These are phyloP conservation scores for Macrocentrus cingulum DNA, from an alignment of 1,140 invertebrate species.

Conservation along the genomic window DNA sequence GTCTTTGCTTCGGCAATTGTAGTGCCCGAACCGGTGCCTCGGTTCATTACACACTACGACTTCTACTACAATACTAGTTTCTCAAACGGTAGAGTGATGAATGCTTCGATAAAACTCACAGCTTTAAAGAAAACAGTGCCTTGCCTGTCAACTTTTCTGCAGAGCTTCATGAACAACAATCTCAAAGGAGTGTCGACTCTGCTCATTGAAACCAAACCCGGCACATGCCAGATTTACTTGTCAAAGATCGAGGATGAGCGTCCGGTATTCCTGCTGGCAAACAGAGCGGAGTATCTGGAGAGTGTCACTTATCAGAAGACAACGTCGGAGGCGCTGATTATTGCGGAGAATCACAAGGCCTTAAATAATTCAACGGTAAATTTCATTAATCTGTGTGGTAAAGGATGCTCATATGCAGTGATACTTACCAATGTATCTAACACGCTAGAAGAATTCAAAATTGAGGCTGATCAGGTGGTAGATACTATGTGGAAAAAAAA, in stretches of 20 bases:
- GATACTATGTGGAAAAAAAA: slow-evolving; percentile 32
- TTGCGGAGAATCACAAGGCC: slow-evolving; percentile 28
- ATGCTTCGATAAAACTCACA: neutral
- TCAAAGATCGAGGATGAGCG: slow-evolving; percentile 12
- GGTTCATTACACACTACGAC: too few species aligned
- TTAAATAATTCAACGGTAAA: slow-evolving; percentile 18
- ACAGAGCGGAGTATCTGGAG: neutral
- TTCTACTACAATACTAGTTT: too few species aligned
- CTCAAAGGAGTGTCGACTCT: slow-evolving; percentile 16
- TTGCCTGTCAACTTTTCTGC: slow-evolving; percentile 30
- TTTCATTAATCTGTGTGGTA: slow-evolving; percentile 33
- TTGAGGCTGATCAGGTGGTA: slow-evolving; percentile 20
- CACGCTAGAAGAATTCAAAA: slow-evolving; percentile 33
- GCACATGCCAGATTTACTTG: slow-evolving; percentile 12
- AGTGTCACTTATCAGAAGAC: neutral
- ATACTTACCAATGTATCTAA: slow-evolving; percentile 29
- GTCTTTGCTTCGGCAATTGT: slow-evolving; percentile 1
- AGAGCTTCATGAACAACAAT: slow-evolving; percentile 11
- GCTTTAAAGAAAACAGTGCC: slow-evolving; percentile 3
- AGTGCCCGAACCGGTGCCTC: neutral
- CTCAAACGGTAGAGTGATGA: neutral
- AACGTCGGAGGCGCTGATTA: slow-evolving; percentile 30
- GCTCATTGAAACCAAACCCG: slow-evolving; percentile 3
- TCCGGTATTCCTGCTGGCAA: slow-evolving; percentile 25
- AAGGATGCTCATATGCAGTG: slow-evolving; percentile 34